These are phyloP conservation scores for Ochotona curzoniae DNA, from an alignment of 2,113 vertebrate genomes.

Conservation along the genomic window DNA sequence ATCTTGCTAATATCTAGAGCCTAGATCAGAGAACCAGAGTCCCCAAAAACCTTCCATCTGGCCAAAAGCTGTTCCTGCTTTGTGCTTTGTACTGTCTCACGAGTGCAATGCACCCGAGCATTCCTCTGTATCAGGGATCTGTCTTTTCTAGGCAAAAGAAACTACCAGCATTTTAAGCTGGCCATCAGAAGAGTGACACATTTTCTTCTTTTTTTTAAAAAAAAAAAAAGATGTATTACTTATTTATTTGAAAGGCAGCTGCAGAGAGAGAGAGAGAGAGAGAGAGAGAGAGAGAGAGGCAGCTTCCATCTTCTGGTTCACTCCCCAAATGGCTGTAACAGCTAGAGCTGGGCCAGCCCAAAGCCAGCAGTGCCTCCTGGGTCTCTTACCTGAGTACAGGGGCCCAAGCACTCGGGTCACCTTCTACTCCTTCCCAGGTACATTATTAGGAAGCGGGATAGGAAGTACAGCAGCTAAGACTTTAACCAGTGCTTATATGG, in stretches of 20 bases:
- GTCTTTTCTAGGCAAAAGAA: not conserved
- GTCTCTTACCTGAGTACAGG: no score
- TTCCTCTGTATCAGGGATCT: not conserved
- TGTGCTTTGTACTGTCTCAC: not conserved
- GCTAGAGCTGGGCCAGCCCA: no score
- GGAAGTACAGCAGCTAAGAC: no score
- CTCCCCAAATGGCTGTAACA: no score
- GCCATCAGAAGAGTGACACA: not conserved
- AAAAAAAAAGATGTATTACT: not conserved
- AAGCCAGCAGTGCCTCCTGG: no score
- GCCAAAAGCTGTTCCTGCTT: not conserved
- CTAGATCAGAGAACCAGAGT: not conserved
- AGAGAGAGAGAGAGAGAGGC: no score
- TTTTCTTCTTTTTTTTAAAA: not conserved
- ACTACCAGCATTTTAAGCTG: not conserved
- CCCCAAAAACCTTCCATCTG: not conserved
- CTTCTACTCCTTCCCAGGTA: no score
- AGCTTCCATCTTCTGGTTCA: not conserved
- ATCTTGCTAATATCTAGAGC: not conserved
- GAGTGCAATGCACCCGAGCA: not conserved
- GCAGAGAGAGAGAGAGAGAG: no score
- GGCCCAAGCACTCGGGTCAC: no score
- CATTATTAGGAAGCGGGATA: no score
- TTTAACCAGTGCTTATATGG: no score
- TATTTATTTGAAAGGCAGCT: not conserved